A percentile compares a stretch with the other conserved stretches of the same genome.
Conservation (phyloP, 2,888 invertebrate genomes). For the Nemoura dubitans region DNA sequence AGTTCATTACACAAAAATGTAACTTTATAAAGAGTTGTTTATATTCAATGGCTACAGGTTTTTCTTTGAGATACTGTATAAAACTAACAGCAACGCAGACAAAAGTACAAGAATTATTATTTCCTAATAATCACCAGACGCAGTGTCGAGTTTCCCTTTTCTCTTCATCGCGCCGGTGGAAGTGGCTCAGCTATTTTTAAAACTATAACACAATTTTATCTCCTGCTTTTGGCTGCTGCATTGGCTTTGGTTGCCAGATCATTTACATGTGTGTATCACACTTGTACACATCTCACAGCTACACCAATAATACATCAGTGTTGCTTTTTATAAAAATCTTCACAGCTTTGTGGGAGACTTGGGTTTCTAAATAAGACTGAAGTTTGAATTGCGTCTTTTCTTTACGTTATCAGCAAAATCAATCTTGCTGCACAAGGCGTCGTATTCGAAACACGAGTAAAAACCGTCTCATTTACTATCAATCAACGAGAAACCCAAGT, state of each 20-base stretch:
- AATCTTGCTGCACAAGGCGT: too few species aligned
- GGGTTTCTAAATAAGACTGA: background rate
- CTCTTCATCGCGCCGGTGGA: slow-evolving; percentile 8
- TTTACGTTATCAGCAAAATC: too few species aligned
- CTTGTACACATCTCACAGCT: slow-evolving; percentile 24
- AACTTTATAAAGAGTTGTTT: too few species aligned
- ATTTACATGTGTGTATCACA: slow-evolving; percentile 36
- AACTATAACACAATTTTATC: slow-evolving; percentile 42
- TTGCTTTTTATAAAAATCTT: background rate
- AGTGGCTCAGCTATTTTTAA: slow-evolving; percentile 43
- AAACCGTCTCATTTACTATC: background rate
- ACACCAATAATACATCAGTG: background rate
- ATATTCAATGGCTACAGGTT: too few species aligned
- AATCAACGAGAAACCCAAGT: too few species aligned
- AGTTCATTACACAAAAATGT: too few species aligned
- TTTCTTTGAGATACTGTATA: too few species aligned
- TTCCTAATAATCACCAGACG: background rate
- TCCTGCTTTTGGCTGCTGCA: slow-evolving; percentile 39
- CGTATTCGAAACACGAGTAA: background rate
- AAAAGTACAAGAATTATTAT: background rate
- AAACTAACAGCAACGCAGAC: background rate
- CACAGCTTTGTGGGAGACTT: slow-evolving; percentile 1
- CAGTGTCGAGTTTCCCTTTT: background rate
- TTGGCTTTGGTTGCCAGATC: slow-evolving; percentile 44
- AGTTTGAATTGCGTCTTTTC: too few species aligned